A percentile compares a stretch with the other conserved stretches of the same genome.
phyloP scores from a whole-genome alignment of 2,888 invertebrate species.

The Theodoxus fluviatilis region DNA sequence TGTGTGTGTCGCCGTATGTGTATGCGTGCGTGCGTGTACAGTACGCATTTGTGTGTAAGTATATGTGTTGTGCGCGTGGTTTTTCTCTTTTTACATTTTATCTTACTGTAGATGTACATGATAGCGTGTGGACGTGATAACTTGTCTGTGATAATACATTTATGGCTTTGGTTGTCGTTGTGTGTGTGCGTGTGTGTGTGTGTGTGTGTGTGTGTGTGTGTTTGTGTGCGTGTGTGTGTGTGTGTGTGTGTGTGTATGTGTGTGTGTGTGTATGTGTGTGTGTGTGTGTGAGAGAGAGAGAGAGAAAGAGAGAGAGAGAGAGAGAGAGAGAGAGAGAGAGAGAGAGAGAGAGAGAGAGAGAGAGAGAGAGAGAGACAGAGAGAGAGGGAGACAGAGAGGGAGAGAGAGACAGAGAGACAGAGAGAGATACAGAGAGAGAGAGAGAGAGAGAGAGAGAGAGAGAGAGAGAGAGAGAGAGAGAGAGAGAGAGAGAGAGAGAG shows the following conservation, averaged over 20 bases:
- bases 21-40: too few relatives aligned
- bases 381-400: not conserved
- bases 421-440: not conserved
- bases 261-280: not conserved
- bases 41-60: too few relatives aligned
- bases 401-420: conserved; percentile 11
- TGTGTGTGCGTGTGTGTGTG: too few relatives aligned
- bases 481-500: not conserved
- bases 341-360: not conserved
- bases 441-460: not conserved
- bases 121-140: too few relatives aligned
- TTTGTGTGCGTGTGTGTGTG: not conserved
- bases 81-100: too few relatives aligned
- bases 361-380: not conserved
- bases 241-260: not conserved
- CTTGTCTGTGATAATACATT: too few relatives aligned
- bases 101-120: too few relatives aligned
- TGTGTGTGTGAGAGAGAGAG: not conserved
- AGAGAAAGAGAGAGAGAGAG: conserved; percentile 12
- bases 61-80: too few relatives aligned
- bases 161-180: too few relatives aligned
- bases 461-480: not conserved
- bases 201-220: too few relatives aligned
- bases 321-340: not conserved
- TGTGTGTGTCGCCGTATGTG: too few relatives aligned